phyloP scores from a whole-genome alignment of 2,113 vertebrate genomes.

The Strigops habroptila region DNA sequence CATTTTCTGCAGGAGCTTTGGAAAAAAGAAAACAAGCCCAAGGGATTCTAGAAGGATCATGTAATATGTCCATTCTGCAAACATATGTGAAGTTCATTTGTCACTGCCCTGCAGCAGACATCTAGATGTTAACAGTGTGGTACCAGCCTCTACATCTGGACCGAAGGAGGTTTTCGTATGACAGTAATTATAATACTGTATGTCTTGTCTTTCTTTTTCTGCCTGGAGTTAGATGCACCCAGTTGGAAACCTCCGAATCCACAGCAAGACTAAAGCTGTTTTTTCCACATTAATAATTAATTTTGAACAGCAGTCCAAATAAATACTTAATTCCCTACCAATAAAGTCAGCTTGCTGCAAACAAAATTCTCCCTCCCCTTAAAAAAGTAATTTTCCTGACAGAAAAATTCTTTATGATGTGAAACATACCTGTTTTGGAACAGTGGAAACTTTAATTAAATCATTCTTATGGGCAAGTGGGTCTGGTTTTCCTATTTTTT shows the following conservation, averaged over 20 bases:
- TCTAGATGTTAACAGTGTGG: constrained; percentile 41
- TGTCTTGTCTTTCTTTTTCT: neutral
- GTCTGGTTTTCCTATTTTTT: constrained; percentile 57
- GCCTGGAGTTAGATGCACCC: constrained; percentile 34
- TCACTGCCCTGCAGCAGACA: constrained; percentile 58
- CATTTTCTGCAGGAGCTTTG: neutral
- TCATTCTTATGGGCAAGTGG: neutral
- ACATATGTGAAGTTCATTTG: constrained; percentile 55
- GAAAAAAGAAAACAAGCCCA: constrained; percentile 6
- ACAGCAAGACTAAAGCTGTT: neutral
- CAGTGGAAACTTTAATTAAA: constrained; percentile 60
- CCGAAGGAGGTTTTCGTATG: constrained; percentile 48
- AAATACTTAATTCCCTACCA: constrained; percentile 49
- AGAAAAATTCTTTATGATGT: constrained; percentile 47
- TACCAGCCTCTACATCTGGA: constrained; percentile 58
- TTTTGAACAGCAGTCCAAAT: constrained; percentile 39
- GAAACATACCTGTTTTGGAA: constrained; percentile 42
- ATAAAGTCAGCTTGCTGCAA: constrained; percentile 32
- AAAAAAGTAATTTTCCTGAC: constrained; percentile 40
- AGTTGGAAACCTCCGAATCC: constrained; percentile 20
- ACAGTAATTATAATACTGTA: constrained; percentile 51
- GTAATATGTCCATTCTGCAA: constrained; percentile 17
- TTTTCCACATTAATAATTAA: constrained; percentile 61
- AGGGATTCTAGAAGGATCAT: neutral
- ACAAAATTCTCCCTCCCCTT: constrained; percentile 8